Base-by-base conservation (phyloP, 1,140 invertebrate genomes). In the Drosophila repletoides region DNA sequence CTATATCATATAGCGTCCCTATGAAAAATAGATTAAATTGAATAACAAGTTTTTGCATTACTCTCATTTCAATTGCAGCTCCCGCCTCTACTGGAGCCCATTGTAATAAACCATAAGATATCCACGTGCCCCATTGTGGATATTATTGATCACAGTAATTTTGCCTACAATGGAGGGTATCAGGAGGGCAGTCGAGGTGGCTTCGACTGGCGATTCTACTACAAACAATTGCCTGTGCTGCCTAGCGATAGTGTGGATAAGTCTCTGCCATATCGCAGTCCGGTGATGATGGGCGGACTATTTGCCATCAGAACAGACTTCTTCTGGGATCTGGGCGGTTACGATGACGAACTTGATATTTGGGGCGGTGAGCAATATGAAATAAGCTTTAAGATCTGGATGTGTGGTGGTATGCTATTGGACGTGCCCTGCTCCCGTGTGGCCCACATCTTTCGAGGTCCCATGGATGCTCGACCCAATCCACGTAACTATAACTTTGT, bases 321-420 rank as follows among this genome's bases (percentile, higher is more conserved):
- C 87, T 99, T 99, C 91, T 98, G 97, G 95, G 97, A 99, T 91
- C 91, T 99, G 55, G 98, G 97, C 5, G 96, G 97, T 1, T 99
- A 99, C 87, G 98, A 99, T 91, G 93, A 94, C 14, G 93, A 94
- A 17, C 93, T 99, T 81, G 97, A 96, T 66, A 95, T 94, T 91
- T 99, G 98, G 98, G 98, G 98, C 22, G 98, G 98, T 9, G 98
- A 99, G 90, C 99, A 99, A 84, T 95, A 99, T 59, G 98, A 99
- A 91, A 93, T 99, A 46, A 98, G 97, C 40, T 99, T 99, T 76
- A 97, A 99, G 91, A 96, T 98, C 40, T 96, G 95, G 95, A 95
- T 95, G 88, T 95, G 95, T 68, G 98, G 92, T 91, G 98, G 98
- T 83, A 95, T 95, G 93, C 96, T 96, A 96, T 94, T 92, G 90